Conservation (phyloP, 1,140 invertebrate genomes). For the Sitobion miscanthi region DNA sequence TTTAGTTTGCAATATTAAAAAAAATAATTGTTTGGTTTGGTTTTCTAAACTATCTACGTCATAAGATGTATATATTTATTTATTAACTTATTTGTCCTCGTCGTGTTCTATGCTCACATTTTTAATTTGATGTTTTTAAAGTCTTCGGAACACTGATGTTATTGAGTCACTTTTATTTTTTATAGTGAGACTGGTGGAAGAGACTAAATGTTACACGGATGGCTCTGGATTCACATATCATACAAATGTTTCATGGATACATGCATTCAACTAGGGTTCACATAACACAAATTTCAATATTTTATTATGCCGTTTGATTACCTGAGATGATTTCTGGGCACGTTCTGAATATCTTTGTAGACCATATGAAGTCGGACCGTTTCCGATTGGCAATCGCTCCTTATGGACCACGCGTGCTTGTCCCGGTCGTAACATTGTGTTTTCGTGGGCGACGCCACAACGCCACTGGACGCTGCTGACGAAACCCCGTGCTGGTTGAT, state of each 20-base stretch:
- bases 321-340: slow-evolving; percentile 82
- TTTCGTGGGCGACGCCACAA: slow-evolving; percentile 54
- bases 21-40: background rate
- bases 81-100: background rate
- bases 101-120: background rate
- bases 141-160: background rate
- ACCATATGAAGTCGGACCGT: slow-evolving; percentile 79
- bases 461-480: slow-evolving; percentile 66
- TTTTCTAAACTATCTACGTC: background rate
- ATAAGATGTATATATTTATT: background rate
- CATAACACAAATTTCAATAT: background rate
- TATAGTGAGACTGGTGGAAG: background rate
- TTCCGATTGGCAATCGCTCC: slow-evolving; percentile 81
- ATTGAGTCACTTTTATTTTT: background rate
- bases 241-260: background rate
- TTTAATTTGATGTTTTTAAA: background rate
- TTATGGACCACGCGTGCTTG: slow-evolving; percentile 82
- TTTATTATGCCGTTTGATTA: slow-evolving; percentile 58
- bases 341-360: slow-evolving; percentile 85
- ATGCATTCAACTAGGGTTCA: background rate
- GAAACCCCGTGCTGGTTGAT: slow-evolving; percentile 58
- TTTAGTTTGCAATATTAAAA: background rate
- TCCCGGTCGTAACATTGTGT: slow-evolving; percentile 84
- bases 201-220: background rate
- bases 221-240: background rate